These are phyloP conservation scores for Drosophila funebris DNA, from an alignment of 1,140 invertebrate genomes.

Conservation along the genomic window DNA sequence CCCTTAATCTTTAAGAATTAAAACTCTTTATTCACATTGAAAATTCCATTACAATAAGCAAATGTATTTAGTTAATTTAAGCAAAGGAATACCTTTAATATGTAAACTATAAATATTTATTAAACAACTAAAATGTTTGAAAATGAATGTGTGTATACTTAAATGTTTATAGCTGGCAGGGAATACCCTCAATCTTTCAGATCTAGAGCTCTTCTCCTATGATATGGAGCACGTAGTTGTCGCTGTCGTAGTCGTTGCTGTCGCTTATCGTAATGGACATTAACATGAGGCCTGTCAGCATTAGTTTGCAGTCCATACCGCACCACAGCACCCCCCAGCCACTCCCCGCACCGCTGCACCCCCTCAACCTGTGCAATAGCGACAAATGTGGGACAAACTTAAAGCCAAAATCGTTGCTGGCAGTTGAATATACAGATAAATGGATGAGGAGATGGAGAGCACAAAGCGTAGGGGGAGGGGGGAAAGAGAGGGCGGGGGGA, in stretches of 20 bases:
- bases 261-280: constrained; percentile 25
- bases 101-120: too few relatives aligned
- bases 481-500: too few relatives aligned
- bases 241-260: background rate
- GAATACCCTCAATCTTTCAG: background rate
- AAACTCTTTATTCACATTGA: too few relatives aligned
- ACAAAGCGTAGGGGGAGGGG: too few relatives aligned
- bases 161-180: background rate
- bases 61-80: too few relatives aligned
- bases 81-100: too few relatives aligned
- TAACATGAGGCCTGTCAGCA: constrained; percentile 26
- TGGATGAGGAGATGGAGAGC: background rate
- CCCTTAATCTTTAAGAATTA: too few relatives aligned
- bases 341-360: background rate
- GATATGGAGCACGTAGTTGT: constrained; percentile 12
- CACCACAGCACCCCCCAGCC: background rate
- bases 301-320: constrained; percentile 11
- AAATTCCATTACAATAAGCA: too few relatives aligned
- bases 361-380: background rate
- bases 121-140: background rate
- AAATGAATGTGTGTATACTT: background rate
- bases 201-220: background rate
- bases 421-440: constrained; percentile 20
- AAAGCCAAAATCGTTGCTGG: constrained; percentile 2
- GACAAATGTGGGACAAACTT: constrained; percentile 9